Evolutionary conservation across 2,113 vertebrate species (phyloP).

Genomic region (Clarias batrachus): DNA sequence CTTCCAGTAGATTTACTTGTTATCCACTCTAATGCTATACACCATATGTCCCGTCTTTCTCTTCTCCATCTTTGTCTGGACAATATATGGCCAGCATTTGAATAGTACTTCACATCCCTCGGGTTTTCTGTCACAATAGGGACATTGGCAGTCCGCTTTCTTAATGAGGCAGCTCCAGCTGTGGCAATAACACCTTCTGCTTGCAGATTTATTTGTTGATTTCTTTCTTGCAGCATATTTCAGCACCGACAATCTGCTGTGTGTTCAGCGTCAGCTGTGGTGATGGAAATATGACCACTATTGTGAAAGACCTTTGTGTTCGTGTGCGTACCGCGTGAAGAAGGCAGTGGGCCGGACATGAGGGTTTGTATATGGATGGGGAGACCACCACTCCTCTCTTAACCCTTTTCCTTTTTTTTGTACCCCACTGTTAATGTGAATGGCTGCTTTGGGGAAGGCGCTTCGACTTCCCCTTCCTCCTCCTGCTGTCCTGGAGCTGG

Average conservation of each 20-base stretch:
- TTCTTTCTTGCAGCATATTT: not conserved
- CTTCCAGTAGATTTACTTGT: conserved; percentile 10
- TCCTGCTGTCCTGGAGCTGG: not conserved
- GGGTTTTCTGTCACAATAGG: conserved; percentile 28
- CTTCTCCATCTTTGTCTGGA: conserved; percentile 7
- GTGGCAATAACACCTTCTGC: conserved; percentile 15
- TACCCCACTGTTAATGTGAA: conserved; percentile 31
- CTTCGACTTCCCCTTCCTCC: not conserved
- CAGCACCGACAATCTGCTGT: conserved; percentile 9
- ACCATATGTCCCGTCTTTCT: conserved; percentile 6
- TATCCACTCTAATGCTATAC: not conserved
- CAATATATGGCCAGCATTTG: not conserved
- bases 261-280: not conserved
- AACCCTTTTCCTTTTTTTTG: conserved; percentile 28
- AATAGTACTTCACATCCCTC: not conserved
- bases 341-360: conserved; percentile 38
- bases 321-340: conserved; percentile 14
- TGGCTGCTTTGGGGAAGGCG: conserved; percentile 24
- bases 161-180: conserved; percentile 19
- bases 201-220: not conserved
- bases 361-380: conserved; percentile 39
- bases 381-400: conserved; percentile 18
- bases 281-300: not conserved
- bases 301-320: conserved; percentile 18
- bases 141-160: not conserved